These are phyloP conservation scores for Apodemia arnacis DNA, from an alignment of 2,888 invertebrate genomes.

Conservation along the genomic window DNA sequence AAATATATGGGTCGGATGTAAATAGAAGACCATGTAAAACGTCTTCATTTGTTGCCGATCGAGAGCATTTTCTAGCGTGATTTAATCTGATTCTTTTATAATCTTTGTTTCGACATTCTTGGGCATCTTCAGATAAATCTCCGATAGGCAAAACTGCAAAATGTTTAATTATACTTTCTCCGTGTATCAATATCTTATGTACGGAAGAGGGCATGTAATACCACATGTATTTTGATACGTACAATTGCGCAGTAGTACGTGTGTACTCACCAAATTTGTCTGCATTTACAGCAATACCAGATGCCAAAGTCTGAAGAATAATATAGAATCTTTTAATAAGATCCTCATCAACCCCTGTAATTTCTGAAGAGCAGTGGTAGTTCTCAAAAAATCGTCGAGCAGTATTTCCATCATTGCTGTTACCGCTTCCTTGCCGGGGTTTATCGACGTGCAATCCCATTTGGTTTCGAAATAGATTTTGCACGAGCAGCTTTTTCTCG, in stretches of 20 bases:
- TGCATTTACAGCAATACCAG: conserved; percentile 4
- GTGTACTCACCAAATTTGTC: conserved; percentile 1
- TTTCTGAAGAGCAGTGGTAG: neutral
- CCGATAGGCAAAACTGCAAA: neutral
- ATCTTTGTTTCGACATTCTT: conserved; percentile 33
- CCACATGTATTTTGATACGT: neutral
- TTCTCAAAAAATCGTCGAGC: conserved; percentile 7
- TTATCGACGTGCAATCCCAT: conserved; percentile 11
- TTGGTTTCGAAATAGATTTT: conserved; percentile 3
- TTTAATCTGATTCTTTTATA: conserved; percentile 19
- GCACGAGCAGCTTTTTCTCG: no score
- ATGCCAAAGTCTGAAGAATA: neutral
- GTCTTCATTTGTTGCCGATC: conserved; percentile 39
- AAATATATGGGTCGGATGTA: conserved; percentile 13
- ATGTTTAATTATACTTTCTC: no score
- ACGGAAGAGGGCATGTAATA: no score
- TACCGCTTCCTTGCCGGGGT: neutral
- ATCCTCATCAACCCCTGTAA: neutral
- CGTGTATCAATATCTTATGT: no score
- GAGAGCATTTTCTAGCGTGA: conserved; percentile 21
- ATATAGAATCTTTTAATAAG: neutral
- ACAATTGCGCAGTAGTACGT: conserved; percentile 4
- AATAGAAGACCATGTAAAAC: conserved; percentile 28
- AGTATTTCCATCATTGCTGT: neutral
- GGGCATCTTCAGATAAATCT: neutral